phyloP scores from a whole-genome alignment of 2,797 vertebrate genomes.

The Centropyge bicolor region DNA sequence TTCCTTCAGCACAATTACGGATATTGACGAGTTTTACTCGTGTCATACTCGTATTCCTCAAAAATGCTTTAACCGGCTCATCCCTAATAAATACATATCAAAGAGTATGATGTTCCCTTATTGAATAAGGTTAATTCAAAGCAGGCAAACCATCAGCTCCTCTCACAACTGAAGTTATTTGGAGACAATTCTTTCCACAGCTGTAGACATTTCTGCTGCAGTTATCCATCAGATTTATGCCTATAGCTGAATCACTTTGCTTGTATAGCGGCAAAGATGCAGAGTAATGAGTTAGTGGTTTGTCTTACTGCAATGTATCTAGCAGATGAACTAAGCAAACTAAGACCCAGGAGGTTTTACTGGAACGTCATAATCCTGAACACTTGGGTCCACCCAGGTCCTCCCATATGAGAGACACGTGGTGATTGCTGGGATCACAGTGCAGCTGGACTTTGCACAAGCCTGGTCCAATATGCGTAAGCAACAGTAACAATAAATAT shows the following conservation, averaged over 20 bases:
- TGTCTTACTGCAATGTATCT: slow-evolving; percentile 22
- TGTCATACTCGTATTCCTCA: too few relatives aligned
- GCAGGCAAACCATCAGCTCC: too few relatives aligned
- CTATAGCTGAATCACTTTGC: slow-evolving; percentile 10
- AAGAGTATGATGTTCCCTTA: too few relatives aligned
- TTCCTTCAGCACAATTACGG: too few relatives aligned
- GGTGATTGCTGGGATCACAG: slow-evolving; percentile 35
- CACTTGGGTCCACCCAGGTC: slow-evolving; percentile 42
- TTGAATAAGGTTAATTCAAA: too few relatives aligned
- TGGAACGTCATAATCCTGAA: slow-evolving; percentile 52
- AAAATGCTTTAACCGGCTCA: too few relatives aligned
- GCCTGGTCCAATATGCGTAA: slow-evolving; percentile 19
- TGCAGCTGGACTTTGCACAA: slow-evolving; percentile 43
- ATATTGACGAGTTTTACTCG: too few relatives aligned
- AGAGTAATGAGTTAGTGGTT: slow-evolving; percentile 34
- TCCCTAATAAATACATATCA: too few relatives aligned
- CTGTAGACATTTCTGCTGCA: slow-evolving; percentile 17
- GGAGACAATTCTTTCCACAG: slow-evolving; percentile 25
- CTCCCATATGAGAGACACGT: slow-evolving; percentile 41
- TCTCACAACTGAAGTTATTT: too few relatives aligned
- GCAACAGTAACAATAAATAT: slow-evolving; percentile 23
- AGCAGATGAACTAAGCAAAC: slow-evolving; percentile 47
- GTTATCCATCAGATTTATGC: slow-evolving; percentile 24
- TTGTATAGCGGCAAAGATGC: slow-evolving; percentile 51
- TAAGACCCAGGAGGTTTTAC: slow-evolving; percentile 33